phyloP scores from a whole-genome alignment of 2,888 invertebrate genomes.

The Drosophila trichaetosa region DNA sequence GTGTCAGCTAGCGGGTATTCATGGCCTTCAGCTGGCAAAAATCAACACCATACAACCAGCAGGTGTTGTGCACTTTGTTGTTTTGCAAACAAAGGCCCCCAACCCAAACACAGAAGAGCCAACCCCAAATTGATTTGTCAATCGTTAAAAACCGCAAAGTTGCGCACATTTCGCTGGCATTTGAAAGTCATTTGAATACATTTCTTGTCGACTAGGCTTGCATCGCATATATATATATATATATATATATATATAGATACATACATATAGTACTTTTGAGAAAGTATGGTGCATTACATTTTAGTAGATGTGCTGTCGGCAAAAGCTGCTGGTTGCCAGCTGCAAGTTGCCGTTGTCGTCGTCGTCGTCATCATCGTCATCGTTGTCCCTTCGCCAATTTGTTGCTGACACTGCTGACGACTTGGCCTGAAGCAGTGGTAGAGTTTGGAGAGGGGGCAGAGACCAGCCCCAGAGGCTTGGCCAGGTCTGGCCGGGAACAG shows the following conservation, averaged over 20 bases:
- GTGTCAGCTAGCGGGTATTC: slow-evolving; percentile 63
- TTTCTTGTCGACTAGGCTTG: slow-evolving; percentile 46
- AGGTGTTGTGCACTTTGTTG: slow-evolving; percentile 63
- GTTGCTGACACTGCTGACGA: slow-evolving; percentile 76
- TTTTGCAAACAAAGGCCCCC: slow-evolving; percentile 49
- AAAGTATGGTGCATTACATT: slow-evolving; percentile 72
- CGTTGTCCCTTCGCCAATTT: slow-evolving; percentile 78
- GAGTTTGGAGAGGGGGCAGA: slow-evolving; percentile 16
- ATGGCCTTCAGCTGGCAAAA: slow-evolving; percentile 60
- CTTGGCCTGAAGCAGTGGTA: slow-evolving; percentile 42
- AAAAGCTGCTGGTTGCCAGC: slow-evolving; percentile 72
- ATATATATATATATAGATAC: background rate
- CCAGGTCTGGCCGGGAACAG: slow-evolving; percentile 50
- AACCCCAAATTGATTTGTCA: slow-evolving; percentile 77
- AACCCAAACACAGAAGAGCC: slow-evolving; percentile 48
- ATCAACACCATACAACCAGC: slow-evolving; percentile 55
- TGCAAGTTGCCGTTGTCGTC: slow-evolving; percentile 54
- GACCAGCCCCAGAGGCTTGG: slow-evolving; percentile 57
- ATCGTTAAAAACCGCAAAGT: slow-evolving; percentile 70
- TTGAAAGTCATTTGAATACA: slow-evolving; percentile 77
- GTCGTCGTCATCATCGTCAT: slow-evolving; percentile 30
- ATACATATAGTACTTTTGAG: slow-evolving; percentile 30
- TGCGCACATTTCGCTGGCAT: slow-evolving; percentile 76
- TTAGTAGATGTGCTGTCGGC: slow-evolving; percentile 53
- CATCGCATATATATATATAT: slow-evolving; percentile 3